Percentiles rank a stretch among this genome's conserved stretches.
phyloP scores from a whole-genome alignment of 1,140 invertebrate genomes.

The Limonius californicus region DNA sequence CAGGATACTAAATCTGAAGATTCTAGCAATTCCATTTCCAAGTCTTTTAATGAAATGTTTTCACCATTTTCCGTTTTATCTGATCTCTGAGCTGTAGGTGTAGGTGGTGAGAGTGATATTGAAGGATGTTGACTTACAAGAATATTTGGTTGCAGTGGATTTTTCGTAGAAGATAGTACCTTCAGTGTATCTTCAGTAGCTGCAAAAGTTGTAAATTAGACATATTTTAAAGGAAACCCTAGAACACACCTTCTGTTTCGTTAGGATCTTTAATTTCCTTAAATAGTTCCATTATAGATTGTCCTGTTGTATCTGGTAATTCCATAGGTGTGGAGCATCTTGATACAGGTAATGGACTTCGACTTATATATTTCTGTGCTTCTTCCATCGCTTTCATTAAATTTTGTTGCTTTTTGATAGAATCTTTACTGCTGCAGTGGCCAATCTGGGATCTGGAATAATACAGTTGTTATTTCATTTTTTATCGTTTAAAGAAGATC shows the following conservation, averaged over 20 bases:
- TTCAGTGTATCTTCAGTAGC: too few relatives aligned
- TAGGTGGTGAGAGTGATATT: neutral
- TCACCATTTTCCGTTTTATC: too few relatives aligned
- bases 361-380: conserved; percentile 56
- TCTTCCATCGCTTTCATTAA: conserved; percentile 74
- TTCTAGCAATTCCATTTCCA: too few relatives aligned
- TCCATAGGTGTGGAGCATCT: conserved; percentile 32
- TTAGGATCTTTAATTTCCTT: neutral
- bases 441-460: conserved; percentile 69
- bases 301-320: conserved; percentile 30
- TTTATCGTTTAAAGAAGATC: conserved; percentile 33
- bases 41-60: too few relatives aligned
- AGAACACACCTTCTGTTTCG: too few relatives aligned
- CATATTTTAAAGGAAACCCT: too few relatives aligned
- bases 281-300: conserved; percentile 2
- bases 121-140: neutral
- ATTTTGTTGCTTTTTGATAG: conserved; percentile 68
- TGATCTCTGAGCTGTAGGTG: too few relatives aligned
- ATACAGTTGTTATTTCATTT: neutral
- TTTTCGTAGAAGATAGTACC: neutral
- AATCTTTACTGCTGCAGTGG: conserved; percentile 61
- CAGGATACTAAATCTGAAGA: too few relatives aligned
- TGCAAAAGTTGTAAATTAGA: too few relatives aligned
- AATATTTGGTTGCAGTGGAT: neutral
- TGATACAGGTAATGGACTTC: conserved; percentile 49